Conservation (phyloP, 2,888 invertebrate species). For the Thymelicus acteon region DNA sequence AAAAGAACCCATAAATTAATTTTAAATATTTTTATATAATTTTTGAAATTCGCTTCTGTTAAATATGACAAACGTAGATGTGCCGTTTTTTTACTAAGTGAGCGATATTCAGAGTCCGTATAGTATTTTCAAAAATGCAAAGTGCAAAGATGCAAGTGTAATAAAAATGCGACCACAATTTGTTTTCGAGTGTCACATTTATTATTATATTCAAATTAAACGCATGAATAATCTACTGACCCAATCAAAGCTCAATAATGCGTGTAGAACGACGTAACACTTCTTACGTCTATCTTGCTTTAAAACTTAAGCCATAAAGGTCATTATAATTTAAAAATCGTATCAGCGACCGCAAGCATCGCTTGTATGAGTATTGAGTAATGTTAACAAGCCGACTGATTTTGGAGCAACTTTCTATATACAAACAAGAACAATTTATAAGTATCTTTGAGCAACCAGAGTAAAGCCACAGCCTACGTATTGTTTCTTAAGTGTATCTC, state of each 20-base stretch:
- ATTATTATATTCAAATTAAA: slow-evolving; percentile 32
- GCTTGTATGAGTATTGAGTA: slow-evolving; percentile 59
- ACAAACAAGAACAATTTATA: slow-evolving; percentile 63
- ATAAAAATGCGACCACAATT: not conserved
- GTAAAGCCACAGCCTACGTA: not conserved
- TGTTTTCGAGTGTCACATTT: slow-evolving; percentile 8
- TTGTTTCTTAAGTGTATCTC: no score
- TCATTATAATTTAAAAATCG: slow-evolving; percentile 11
- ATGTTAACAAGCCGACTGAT: slow-evolving; percentile 70
- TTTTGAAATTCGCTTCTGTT: no score
- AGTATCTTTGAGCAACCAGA: slow-evolving; percentile 37
- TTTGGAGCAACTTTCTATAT: slow-evolving; percentile 81
- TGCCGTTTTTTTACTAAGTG: no score
- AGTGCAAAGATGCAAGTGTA: not conserved
- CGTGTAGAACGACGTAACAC: not conserved
- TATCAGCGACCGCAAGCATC: slow-evolving; percentile 19
- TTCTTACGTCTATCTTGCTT: not conserved
- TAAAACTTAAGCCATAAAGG: slow-evolving; percentile 2
- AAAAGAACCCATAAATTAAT: no score
- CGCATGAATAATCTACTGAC: slow-evolving; percentile 21
- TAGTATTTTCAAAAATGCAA: not conserved
- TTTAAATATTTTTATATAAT: no score
- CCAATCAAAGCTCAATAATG: slow-evolving; percentile 22
- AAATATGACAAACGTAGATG: no score
- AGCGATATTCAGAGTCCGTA: no score